Evolutionary conservation across 2,113 vertebrate species (phyloP).

Genomic region (Todiramphus saurophagus): DNA sequence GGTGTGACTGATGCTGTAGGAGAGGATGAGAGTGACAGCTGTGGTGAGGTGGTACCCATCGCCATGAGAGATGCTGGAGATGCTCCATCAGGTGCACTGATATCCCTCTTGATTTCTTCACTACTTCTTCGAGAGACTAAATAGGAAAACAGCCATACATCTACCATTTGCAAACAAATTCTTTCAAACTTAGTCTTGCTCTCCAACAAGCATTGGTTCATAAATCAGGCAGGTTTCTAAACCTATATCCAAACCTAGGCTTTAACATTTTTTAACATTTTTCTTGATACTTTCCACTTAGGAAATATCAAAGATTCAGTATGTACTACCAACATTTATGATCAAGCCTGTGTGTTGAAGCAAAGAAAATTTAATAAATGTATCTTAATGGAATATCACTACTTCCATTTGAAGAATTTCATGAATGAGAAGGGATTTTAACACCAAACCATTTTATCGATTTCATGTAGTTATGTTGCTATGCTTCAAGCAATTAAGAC

Average conservation of each 20-base stretch:
- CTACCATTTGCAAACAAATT: neutral
- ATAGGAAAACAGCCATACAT: neutral
- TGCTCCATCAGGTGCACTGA: slow-evolving; percentile 81
- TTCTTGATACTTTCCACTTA: neutral
- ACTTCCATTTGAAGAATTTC: neutral
- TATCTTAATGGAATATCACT: neutral
- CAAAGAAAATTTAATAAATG: neutral
- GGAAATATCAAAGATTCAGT: neutral
- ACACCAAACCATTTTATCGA: neutral
- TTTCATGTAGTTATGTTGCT: neutral
- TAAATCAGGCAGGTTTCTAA: neutral
- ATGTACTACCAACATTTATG: neutral
- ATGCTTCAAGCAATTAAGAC: neutral
- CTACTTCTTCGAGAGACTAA: slow-evolving; percentile 89
- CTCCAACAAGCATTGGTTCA: neutral
- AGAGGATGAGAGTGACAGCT: slow-evolving; percentile 84
- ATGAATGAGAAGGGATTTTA: neutral
- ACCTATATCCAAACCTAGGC: neutral
- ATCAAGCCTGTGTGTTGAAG: neutral
- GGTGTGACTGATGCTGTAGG: slow-evolving; percentile 92
- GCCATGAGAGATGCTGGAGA: slow-evolving; percentile 86
- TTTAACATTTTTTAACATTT: neutral
- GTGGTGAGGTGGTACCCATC: slow-evolving; percentile 86
- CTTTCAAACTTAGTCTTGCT: neutral
- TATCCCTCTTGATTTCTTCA: slow-evolving; percentile 92